Evolutionary conservation across 1,140 invertebrate genomes (phyloP).

Genomic region (Mya arenaria): DNA sequence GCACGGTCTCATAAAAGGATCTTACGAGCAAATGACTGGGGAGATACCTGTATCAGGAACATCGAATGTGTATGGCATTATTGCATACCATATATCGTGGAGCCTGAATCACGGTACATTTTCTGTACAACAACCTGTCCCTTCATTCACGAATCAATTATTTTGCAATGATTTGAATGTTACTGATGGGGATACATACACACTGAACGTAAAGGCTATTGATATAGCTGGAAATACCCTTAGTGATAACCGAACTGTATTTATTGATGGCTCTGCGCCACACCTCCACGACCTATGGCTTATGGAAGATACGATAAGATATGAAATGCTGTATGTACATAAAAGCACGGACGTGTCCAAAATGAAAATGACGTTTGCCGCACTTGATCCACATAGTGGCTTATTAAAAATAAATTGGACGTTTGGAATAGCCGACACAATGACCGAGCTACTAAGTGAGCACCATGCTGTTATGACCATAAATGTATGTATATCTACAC

Average conservation of each 20-base stretch:
- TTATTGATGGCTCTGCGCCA: conserved; percentile 57
- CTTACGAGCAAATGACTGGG: conserved; percentile 61
- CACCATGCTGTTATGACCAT: too few relatives aligned
- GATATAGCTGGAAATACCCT: conserved; percentile 53
- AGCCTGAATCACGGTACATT: not conserved
- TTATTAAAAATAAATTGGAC: conserved; percentile 35
- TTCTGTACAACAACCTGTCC: not conserved
- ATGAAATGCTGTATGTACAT: conserved; percentile 58
- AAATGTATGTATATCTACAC: too few relatives aligned
- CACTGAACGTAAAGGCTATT: conserved; percentile 27
- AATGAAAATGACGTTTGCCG: conserved; percentile 60
- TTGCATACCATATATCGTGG: not conserved
- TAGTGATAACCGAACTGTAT: conserved; percentile 38
- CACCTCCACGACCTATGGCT: conserved; percentile 52
- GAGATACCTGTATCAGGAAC: conserved; percentile 57
- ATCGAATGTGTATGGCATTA: conserved; percentile 61
- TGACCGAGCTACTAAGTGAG: not conserved
- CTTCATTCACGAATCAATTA: conserved; percentile 9
- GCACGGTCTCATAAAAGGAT: conserved; percentile 10
- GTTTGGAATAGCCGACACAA: conserved; percentile 20
- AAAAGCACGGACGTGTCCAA: conserved; percentile 58
- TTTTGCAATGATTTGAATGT: conserved; percentile 5
- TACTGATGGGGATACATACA: conserved; percentile 59
- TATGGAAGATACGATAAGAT: conserved; percentile 34
- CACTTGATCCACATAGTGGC: conserved; percentile 65